phyloP scores from a whole-genome alignment of 2,113 vertebrate species.

The Mastomys coucha region DNA sequence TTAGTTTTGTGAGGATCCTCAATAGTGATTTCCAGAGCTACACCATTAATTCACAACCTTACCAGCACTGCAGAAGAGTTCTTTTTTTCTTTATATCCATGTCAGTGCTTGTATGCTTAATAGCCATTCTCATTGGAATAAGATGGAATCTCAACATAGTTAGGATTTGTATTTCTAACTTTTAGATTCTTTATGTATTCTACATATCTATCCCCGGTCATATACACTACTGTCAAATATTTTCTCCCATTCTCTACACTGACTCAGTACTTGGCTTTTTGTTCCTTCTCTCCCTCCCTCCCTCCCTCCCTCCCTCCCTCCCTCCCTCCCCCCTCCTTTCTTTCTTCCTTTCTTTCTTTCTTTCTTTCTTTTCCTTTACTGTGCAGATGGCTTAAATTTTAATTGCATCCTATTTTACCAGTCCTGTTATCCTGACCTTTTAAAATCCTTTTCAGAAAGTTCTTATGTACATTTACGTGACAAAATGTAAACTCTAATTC shows the following conservation, averaged over 20 bases:
- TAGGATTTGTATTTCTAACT: background rate
- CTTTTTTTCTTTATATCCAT: background rate
- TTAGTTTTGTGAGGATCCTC: background rate
- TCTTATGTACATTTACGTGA: background rate
- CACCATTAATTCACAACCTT: background rate
- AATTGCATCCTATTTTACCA: background rate
- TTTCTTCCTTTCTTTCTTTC: too few relatives aligned
- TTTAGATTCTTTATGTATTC: background rate
- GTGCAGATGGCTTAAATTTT: background rate
- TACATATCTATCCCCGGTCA: background rate
- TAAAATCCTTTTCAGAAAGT: background rate
- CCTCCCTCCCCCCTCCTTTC: too few relatives aligned
- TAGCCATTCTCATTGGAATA: background rate
- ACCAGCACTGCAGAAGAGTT: background rate
- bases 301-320: too few relatives aligned
- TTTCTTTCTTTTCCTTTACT: too few relatives aligned
- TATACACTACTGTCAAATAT: background rate
- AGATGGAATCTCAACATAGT: background rate
- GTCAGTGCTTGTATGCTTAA: background rate
- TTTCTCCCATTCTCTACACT: background rate
- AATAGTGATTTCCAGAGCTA: background rate
- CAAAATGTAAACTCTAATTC: background rate
- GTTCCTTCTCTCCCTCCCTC: too few relatives aligned
- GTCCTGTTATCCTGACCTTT: background rate
- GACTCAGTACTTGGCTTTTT: too few relatives aligned